Percentiles rank a stretch among this genome's conserved stretches.
Evolutionary conservation across 1,140 invertebrate species (phyloP).

Genomic region (Episyrphus balteatus): DNA sequence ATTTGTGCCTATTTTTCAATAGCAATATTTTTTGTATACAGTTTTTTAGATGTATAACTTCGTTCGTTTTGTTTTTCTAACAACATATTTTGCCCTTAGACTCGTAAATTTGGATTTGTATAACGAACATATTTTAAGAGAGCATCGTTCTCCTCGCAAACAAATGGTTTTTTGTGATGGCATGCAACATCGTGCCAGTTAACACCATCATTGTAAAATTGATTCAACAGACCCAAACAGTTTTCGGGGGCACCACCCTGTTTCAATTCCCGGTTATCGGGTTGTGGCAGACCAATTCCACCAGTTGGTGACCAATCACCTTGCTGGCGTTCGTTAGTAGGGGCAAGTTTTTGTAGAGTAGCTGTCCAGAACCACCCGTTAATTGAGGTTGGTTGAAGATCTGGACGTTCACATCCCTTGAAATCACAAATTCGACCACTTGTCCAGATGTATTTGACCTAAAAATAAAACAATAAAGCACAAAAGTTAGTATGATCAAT

Average conservation of each 20-base stretch:
- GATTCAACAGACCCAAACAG: slow-evolving; percentile 66
- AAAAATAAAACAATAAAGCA: slow-evolving; percentile 2
- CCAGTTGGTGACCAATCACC: slow-evolving; percentile 76
- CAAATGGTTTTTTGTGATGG: slow-evolving; percentile 70
- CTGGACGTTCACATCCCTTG: slow-evolving; percentile 67
- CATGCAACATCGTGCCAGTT: slow-evolving; percentile 81
- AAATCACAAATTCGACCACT: slow-evolving; percentile 74
- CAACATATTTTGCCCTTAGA: slow-evolving; percentile 36
- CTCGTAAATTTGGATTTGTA: slow-evolving; percentile 59
- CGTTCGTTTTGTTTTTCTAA: too few species aligned
- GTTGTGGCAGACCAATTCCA: slow-evolving; percentile 66
- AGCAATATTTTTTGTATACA: too few species aligned
- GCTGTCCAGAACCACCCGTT: slow-evolving; percentile 85
- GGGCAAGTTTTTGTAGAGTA: slow-evolving; percentile 64
- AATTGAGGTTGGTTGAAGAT: slow-evolving; percentile 60
- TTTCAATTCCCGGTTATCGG: slow-evolving; percentile 66
- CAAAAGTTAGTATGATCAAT: not conserved
- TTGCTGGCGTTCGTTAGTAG: slow-evolving; percentile 58
- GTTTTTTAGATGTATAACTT: too few species aligned
- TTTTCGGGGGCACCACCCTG: slow-evolving; percentile 69
- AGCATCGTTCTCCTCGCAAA: slow-evolving; percentile 72
- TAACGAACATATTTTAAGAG: slow-evolving; percentile 68
- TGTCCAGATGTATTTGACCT: slow-evolving; percentile 70
- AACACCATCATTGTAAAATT: slow-evolving; percentile 77
- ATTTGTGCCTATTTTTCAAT: too few species aligned